Base-by-base conservation (phyloP, 2,113 vertebrate genomes). In the Odocoileus hemionus region DNA sequence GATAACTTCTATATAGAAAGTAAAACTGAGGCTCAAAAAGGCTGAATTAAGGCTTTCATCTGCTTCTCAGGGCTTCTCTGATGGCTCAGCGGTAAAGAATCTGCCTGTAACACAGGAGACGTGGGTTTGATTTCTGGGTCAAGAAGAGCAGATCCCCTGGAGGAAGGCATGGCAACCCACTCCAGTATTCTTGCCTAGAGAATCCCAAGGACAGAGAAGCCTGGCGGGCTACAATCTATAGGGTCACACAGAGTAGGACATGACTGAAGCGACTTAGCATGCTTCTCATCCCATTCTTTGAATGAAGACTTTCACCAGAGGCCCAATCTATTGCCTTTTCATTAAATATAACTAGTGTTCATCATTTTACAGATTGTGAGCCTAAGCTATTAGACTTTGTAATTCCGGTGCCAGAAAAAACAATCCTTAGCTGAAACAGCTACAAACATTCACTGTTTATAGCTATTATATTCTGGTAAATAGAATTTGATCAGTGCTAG, bases 401-500 rank as follows among this genome's bases (percentile, higher is more conserved):
- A 67, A 88, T 80, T 79, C 28, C 36, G 30, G 33, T 43, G 13
- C 76, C 79, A 94, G 67, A n/a, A 47, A 79, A 74, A 58, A 58
- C 3, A 26, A 36, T 6, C 36, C 15, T 55, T 60, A 82, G 30
- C 55, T 70, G 83, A 78, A 88, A 74, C 5, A 86, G 45, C 64
- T 89, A 67, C 58, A 90, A 67, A 85, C 4, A 4, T 58, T 95
- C 36, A 58, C 67, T 90, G 64, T 84, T 97, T 83, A 83, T 15
- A 61, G 67, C 36, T 50, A 67, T 86, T 92, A 43, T 80, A 67
- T 85, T 85, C 95, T 94, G 28, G 52, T 67, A 94, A 92, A 94
- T 4, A 92, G 89, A 89, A 97, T 96, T 89, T 94, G 89, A 92
- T 84, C 80, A 54, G 45, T 79, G 45, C 45, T 58, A 16, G 17